These are phyloP conservation scores for Thereuonema tuberculata DNA, from an alignment of 1,140 invertebrate species.

Conservation along the genomic window DNA sequence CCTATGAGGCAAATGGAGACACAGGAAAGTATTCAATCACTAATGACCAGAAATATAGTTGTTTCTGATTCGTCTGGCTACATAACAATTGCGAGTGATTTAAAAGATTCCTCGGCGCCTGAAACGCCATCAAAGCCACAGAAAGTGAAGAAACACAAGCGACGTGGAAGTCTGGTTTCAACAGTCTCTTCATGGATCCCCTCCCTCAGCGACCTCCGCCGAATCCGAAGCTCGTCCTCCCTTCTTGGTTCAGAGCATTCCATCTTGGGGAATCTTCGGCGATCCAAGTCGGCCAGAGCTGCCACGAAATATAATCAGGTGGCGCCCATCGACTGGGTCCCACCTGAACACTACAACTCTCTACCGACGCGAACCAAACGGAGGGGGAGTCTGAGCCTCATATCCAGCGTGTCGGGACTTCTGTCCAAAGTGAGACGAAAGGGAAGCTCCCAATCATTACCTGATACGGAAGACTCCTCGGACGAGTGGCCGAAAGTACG, in stretches of 20 bases:
- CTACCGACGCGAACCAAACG: background rate
- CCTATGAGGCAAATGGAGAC: background rate
- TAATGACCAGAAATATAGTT: conserved; percentile 12
- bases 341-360: background rate
- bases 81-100: conserved; percentile 2
- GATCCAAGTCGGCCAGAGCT: background rate
- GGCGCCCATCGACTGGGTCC: background rate
- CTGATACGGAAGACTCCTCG: conserved; percentile 5
- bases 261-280: background rate
- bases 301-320: background rate
- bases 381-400: background rate
- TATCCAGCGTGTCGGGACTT: background rate
- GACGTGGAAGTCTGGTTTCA: conserved; percentile 1
- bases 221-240: conserved; percentile 1
- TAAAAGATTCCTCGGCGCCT: background rate
- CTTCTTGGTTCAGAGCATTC: background rate
- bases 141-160: background rate
- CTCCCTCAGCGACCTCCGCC: background rate
- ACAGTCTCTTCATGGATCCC: conserved; percentile 5
- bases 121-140: background rate
- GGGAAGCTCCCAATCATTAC: conserved; percentile 2
- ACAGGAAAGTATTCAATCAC: background rate
- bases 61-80: conserved; percentile 15
- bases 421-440: conserved; percentile 4
- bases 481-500: conserved; percentile 12